Evolutionary conservation across 1,140 invertebrate species (phyloP).

Genomic region (Cyphomyrmex costatus): DNA sequence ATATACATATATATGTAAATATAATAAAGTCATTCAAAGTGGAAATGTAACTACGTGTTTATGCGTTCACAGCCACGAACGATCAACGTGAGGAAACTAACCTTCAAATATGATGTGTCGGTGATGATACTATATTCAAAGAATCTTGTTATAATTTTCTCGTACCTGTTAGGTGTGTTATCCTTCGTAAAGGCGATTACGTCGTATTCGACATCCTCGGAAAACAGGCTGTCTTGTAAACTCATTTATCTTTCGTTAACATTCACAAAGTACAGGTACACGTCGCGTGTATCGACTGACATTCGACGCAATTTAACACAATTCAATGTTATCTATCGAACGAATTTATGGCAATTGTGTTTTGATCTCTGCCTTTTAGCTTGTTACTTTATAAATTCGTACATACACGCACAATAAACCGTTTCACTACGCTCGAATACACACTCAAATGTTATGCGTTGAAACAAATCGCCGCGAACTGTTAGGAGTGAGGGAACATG

Average conservation of each 20-base stretch:
- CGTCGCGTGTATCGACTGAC: neutral
- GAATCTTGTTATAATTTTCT: conserved; percentile 26
- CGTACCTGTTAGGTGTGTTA: conserved; percentile 81
- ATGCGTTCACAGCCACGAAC: too few species aligned
- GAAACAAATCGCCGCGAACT: too few species aligned
- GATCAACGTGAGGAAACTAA: conserved; percentile 2
- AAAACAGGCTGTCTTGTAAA: conserved; percentile 81
- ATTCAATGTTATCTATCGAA: neutral
- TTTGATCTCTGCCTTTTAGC: neutral
- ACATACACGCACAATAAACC: neutral
- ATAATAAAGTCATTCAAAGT: neutral
- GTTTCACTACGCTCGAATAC: neutral
- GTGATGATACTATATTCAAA: neutral
- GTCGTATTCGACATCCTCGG: conserved; percentile 83
- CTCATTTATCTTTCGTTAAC: conserved; percentile 79
- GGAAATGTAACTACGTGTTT: neutral
- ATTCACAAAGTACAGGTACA: neutral
- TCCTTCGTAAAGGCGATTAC: conserved; percentile 79
- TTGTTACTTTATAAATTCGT: neutral
- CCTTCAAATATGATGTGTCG: conserved; percentile 29
- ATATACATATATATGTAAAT: too few species aligned
- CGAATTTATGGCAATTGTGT: too few species aligned
- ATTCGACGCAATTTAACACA: too few species aligned
- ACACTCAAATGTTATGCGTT: neutral
- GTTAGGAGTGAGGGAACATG: too few species aligned